phyloP scores from a whole-genome alignment of 2,113 vertebrate genomes.

The Larimichthys polyactis region DNA sequence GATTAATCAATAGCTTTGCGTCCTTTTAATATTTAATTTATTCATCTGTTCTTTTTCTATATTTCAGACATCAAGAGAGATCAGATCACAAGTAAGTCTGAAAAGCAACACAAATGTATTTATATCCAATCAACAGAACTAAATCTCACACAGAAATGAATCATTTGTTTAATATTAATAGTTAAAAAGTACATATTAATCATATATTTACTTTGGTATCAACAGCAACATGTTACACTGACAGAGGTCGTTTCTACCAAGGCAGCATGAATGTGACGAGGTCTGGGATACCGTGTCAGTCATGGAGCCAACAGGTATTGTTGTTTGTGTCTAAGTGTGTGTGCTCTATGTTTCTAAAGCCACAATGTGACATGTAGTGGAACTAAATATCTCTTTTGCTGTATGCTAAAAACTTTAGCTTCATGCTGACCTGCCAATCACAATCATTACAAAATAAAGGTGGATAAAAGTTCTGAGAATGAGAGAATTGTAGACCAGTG shows the following conservation, averaged over 20 bases:
- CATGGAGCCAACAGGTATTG: slow-evolving; percentile 90
- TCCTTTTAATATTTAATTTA: not conserved
- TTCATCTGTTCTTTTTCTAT: not conserved
- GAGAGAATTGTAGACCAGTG: not conserved
- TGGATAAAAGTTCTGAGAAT: no score
- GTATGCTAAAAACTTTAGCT: not conserved
- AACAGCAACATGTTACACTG: slow-evolving; percentile 88
- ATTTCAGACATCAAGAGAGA: slow-evolving; percentile 91
- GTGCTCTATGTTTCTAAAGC: no score
- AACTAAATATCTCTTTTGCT: not conserved
- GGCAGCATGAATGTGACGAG: slow-evolving; percentile 84
- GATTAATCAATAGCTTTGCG: not conserved
- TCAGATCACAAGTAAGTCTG: slow-evolving; percentile 93
- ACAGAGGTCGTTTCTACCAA: slow-evolving; percentile 89
- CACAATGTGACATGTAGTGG: not conserved
- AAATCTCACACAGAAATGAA: not conserved
- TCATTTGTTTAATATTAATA: not conserved
- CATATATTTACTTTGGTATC: not conserved
- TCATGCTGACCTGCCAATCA: not conserved
- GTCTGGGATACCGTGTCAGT: slow-evolving; percentile 89
- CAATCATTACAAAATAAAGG: not conserved
- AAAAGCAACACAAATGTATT: not conserved
- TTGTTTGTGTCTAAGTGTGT: not conserved
- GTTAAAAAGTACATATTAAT: not conserved
- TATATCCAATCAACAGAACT: not conserved